Evolutionary conservation across 1,140 invertebrate genomes (phyloP), one percentile per base, ranked within the genome.

Genomic region (Trypoxylus dichotomus): DNA sequence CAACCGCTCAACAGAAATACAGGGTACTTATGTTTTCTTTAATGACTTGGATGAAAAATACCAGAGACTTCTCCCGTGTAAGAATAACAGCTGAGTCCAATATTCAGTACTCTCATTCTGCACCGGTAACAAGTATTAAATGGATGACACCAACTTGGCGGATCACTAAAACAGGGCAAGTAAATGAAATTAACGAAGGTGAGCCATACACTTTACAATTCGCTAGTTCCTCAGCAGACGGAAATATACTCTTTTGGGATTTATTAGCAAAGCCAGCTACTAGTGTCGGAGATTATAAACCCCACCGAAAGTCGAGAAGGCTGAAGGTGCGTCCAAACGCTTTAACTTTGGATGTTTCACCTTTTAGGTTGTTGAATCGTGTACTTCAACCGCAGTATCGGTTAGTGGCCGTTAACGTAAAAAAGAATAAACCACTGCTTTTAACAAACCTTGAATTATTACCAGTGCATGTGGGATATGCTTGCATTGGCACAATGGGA

Each of bases 211-310:
- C 88, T 8, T 83, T 89, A 54, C 91, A 92, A 83, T 92, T 94
- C 82, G 83, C 92, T 2, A 90, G 92, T 3, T 88, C 89, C 68
- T 90, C 91, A 74, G 85, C 90, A 79, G 93, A 94, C 82, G 92
- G 93, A 5, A 88, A 85, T 10, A 87, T 94, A 41, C 88, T 91
- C 77, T 91, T 93, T 82, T 94, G 93, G 93, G 90, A 93, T 86
- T 85, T 94, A 47, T 89, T 83, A 5, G 79, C 81, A 41, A 83
- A 83, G 77, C 88, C 88, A 3, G 80, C 85, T 15, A 83, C 87
- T 79, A 84, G 86, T 79, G 81, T 87, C 0, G 85, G 83, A 13
- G 83, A 85, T 47, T 87, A 87, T 78, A 87, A 88, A 82, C 85
- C 84, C 0, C 86, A 87, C 63, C 87, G 88, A 81, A 88, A 87